phyloP scores from a whole-genome alignment of 2,797 vertebrate genomes.

The Epinephelus coioides region DNA sequence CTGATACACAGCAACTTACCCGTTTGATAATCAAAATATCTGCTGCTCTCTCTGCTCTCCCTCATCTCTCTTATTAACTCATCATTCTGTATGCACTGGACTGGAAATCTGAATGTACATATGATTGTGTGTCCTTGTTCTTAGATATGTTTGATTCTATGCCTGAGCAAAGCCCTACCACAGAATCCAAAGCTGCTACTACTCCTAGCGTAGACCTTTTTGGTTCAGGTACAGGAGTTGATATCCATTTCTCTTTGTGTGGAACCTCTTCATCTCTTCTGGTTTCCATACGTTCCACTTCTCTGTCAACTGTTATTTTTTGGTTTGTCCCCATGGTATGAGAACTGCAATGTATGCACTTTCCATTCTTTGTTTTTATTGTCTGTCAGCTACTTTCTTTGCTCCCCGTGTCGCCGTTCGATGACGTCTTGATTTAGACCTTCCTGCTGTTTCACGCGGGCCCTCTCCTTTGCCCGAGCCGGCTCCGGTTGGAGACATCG shows the following conservation, averaged over 20 bases:
- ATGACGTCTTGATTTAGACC: slow-evolving; percentile 92
- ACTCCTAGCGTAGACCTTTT: slow-evolving; percentile 99
- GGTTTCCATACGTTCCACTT: slow-evolving; percentile 73
- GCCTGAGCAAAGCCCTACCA: slow-evolving; percentile 92
- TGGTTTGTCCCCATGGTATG: slow-evolving; percentile 85
- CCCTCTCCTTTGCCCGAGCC: slow-evolving; percentile 96
- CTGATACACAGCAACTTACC: slow-evolving; percentile 48
- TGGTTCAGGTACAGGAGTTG: slow-evolving; percentile 96
- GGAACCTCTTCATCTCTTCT: slow-evolving; percentile 79
- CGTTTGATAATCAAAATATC: slow-evolving; percentile 48
- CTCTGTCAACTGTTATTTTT: slow-evolving; percentile 77
- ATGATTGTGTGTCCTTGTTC: slow-evolving; percentile 93
- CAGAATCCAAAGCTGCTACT: slow-evolving; percentile 95
- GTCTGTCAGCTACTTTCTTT: no score
- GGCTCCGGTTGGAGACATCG: slow-evolving; percentile 90
- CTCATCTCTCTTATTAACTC: slow-evolving; percentile 71
- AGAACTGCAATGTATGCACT: no score
- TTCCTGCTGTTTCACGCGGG: slow-evolving; percentile 93
- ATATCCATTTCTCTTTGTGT: slow-evolving; percentile 81
- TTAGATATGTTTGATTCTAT: slow-evolving; percentile 99
- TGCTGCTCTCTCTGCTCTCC: slow-evolving; percentile 70
- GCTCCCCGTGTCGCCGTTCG: no score
- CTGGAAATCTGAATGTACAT: slow-evolving; percentile 87
- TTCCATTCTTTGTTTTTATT: no score
- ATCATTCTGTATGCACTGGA: slow-evolving; percentile 77